These are phyloP conservation scores for Pseudococcus longispinus DNA, from an alignment of 2,888 invertebrate genomes.

Conservation along the genomic window DNA sequence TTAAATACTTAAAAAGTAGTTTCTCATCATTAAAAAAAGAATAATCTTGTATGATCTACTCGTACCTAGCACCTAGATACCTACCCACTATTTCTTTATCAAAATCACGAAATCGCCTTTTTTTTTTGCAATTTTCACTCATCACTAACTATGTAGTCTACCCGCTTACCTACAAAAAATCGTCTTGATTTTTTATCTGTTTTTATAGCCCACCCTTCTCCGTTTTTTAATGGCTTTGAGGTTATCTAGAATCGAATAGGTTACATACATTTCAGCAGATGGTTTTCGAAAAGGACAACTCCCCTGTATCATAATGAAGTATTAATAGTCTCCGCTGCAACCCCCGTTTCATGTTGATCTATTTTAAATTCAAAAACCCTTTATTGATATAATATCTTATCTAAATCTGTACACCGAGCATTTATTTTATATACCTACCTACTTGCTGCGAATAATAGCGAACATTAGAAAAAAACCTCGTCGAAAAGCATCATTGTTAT, in stretches of 20 bases:
- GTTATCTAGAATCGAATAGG: slow-evolving; percentile 28
- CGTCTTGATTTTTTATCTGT: not conserved
- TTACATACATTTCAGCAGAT: slow-evolving; percentile 42
- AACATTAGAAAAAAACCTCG: not conserved
- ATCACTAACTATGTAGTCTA: not conserved
- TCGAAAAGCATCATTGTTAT: slow-evolving; percentile 38
- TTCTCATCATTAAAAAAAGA: no score
- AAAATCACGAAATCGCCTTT: not conserved
- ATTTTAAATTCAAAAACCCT: slow-evolving; percentile 46
- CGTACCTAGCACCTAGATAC: no score
- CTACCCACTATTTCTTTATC: no score
- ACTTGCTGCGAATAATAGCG: slow-evolving; percentile 41
- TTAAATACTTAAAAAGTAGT: no score
- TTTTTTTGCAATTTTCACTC: not conserved
- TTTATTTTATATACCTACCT: slow-evolving; percentile 43
- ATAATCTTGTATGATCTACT: no score
- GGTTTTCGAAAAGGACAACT: slow-evolving; percentile 37
- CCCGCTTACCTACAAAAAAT: not conserved
- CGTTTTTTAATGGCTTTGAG: not conserved
- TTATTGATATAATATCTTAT: slow-evolving; percentile 56
- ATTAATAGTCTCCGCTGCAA: slow-evolving; percentile 25
- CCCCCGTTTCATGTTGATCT: slow-evolving; percentile 18
- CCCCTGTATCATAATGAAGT: slow-evolving; percentile 40
- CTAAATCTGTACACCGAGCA: slow-evolving; percentile 48
- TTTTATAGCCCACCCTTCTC: not conserved